Evolutionary conservation across 2,888 invertebrate genomes (phyloP), one percentile per base, ranked within the genome.

Genomic region (Drosophila mimica): DNA sequence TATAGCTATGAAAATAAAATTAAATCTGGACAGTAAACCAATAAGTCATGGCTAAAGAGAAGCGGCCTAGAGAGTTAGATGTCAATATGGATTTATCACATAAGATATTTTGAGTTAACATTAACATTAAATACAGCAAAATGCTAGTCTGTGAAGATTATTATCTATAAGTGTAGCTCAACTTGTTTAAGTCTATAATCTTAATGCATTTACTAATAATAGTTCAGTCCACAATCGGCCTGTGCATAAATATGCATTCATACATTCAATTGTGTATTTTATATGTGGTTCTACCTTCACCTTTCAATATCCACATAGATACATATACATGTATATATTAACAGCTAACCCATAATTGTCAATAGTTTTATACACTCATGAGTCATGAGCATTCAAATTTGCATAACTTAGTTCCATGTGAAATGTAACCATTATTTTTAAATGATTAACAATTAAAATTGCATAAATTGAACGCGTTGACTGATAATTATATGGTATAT

Each of bases 301-400:
- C 73, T 86, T 69, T 40, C 43, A 48, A 25, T 33, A n/a, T 33
- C 43, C 54, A 66, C 70, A 74, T n/a, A n/a, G n/a, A n/a, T 25
- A 25, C 25, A 25, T 25, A 25, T 25, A 25, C n/a, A n/a, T n/a
- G n/a, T 65, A 80, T 65, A 82, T 77, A 85, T 85, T 71, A 74
- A 52, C 64, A 67, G 48, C 69, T 68, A 67, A 60, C 54, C 68
- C 59, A 78, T 86, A 78, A 86, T 82, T 88, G 85, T 82, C 85
- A 68, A 56, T 49, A 68, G 49, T 61, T 31, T 30, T 43, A 20
- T 52, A 57, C 13, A 15, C 8, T 25, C 25, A 20, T 46, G 6
- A 56, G 36, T 70, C 49, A 75, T 58, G 28, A 33, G 53, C 48
- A 34, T 59, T 58, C 38, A 46, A 65, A 83, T 83, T 82, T 54